Conservation (phyloP, 2,888 invertebrate species). For the Nymphalis polychloros region DNA sequence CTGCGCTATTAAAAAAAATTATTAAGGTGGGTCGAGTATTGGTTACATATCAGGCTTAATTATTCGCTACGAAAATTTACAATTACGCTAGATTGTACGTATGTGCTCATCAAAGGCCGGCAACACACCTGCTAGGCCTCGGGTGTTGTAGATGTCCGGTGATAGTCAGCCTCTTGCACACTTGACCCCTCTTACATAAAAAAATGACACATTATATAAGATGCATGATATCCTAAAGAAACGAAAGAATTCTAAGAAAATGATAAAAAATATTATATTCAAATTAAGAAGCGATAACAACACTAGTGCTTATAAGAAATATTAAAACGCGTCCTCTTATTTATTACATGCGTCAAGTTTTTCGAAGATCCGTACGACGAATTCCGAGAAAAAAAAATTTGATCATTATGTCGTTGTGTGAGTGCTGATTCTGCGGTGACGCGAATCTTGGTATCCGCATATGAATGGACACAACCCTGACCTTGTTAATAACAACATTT, state of each 20-base stretch:
- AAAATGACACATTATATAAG: no score
- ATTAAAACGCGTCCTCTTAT: not conserved
- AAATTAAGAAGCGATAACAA: not conserved
- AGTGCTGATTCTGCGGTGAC: slow-evolving; percentile 8
- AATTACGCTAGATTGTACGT: no score
- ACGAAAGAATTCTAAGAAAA: not conserved
- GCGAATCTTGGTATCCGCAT: slow-evolving; percentile 7
- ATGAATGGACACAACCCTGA: slow-evolving; percentile 17
- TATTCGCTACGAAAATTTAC: no score
- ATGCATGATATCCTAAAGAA: not conserved
- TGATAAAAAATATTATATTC: not conserved
- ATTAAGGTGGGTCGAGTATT: no score
- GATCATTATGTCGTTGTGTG: slow-evolving; percentile 15
- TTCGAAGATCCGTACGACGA: slow-evolving; percentile 17
- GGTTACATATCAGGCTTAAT: no score
- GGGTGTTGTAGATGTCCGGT: no score
- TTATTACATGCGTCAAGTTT: slow-evolving; percentile 5
- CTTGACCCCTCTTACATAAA: no score
- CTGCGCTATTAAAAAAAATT: no score
- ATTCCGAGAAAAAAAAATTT: slow-evolving; percentile 18
- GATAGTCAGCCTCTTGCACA: no score
- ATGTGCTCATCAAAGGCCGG: no score
- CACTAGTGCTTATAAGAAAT: not conserved
- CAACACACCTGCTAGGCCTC: no score
- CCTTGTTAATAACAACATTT: not conserved